Base-by-base conservation (phyloP, 64 coral and sea anemone species). In the Astreopora myriophthalma region DNA sequence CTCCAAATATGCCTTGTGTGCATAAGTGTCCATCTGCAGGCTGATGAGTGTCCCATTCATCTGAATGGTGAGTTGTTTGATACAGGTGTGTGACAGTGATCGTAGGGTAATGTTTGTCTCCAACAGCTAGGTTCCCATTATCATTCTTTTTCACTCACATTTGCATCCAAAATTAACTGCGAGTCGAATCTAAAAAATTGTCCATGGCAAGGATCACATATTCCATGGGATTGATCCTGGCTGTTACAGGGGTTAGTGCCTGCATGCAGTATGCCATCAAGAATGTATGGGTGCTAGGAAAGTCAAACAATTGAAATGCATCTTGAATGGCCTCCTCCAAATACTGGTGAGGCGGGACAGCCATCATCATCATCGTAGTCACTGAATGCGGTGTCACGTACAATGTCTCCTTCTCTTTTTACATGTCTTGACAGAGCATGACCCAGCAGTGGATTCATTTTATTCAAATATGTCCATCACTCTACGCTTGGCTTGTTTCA, bases 41-140 rank as follows among this genome's bases (percentile, higher is more conserved):
- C 29, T 92, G 31, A 85, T 85, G 33, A 92, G 32, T 48, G 68
- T 46, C 12, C 89, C 89, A 25, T 92, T 92, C 11, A 92, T 62
- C 2, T 62, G 32, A 27, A 62, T 2, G 8, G 48, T 63, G 7
- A 75, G 5, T 31, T 85, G 79, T 33, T 75, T 85, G 48, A 92
- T 85, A 0, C 85, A 3, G 9, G 68, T 85, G 67, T 85, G 52
- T 1, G 51, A 10, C 69, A 85, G 19, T 84, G 23, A 12, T 29
- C 0, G 27, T 42, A 0, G 48, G 67, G 28, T 24, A 90, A n/a
- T 70, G 57, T 0, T 71, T 35, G 9, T 61, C 16, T 3, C 24
- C 74, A 5, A 29, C 23, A 3, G 23, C 74, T 25, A 91, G 2
- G 13, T 84, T 20, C 0, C 0, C 28, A 0, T 34, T 68, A 60